These are phyloP conservation scores for Pinna nobilis DNA, from an alignment of 1,140 invertebrate genomes.

Conservation along the genomic window DNA sequence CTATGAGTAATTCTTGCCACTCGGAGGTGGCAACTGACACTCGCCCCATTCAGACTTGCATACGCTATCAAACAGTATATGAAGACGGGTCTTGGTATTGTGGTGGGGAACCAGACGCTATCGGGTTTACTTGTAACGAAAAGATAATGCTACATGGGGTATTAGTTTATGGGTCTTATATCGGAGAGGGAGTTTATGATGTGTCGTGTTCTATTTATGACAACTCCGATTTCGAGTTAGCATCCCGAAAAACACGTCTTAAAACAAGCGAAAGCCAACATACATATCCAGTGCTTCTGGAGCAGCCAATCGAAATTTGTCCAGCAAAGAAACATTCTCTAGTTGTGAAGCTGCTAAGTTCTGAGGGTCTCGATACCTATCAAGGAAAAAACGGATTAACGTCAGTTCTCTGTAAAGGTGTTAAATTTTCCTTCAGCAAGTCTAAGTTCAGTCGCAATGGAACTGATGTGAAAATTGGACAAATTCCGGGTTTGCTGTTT, in stretches of 20 bases:
- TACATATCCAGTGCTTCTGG: constrained; percentile 45
- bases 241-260: constrained; percentile 26
- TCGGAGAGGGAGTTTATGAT: constrained; percentile 52
- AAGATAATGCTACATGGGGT: constrained; percentile 44
- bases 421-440: constrained; percentile 47
- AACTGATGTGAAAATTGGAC: constrained; percentile 55
- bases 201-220: constrained; percentile 47
- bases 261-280: constrained; percentile 51
- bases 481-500: constrained; percentile 55
- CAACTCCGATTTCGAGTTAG: constrained; percentile 27
- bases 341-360: constrained; percentile 41
- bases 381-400: constrained; percentile 48
- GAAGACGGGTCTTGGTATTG: constrained; percentile 53
- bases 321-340: constrained; percentile 41
- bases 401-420: constrained; percentile 31
- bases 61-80: constrained; percentile 42
- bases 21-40: constrained; percentile 20
- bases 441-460: constrained; percentile 53
- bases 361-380: constrained; percentile 49
- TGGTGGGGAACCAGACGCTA: constrained; percentile 52
- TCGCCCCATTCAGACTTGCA: constrained; percentile 49
- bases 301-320: constrained; percentile 35
- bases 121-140: constrained; percentile 38
- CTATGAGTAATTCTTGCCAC: constrained; percentile 23
- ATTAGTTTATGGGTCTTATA: constrained; percentile 51